A percentile compares a stretch with the other conserved stretches of the same genome.
Conservation (phyloP, 1,140 invertebrate genomes). For the Dreissena rostriformis region DNA sequence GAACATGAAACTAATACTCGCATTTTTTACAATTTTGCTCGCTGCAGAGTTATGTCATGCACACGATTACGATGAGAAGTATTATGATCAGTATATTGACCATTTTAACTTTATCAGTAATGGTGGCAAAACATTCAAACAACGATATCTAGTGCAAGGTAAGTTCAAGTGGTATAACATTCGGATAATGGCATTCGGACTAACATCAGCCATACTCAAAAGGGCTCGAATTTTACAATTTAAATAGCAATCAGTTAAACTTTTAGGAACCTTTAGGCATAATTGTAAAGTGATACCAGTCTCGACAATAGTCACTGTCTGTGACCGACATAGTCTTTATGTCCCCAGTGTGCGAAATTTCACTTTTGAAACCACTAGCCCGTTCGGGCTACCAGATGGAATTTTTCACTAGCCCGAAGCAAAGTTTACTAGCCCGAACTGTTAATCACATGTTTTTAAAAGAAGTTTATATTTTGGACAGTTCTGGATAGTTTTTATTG, state of each 20-base stretch:
- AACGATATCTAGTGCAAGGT: conserved; percentile 73
- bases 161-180: conserved; percentile 13
- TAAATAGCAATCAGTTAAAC: too few species aligned
- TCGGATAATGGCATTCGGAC: not conserved
- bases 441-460: too few species aligned
- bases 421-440: too few species aligned
- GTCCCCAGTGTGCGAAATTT: not conserved
- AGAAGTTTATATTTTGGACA: too few species aligned
- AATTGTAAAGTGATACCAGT: too few species aligned
- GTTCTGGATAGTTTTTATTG: too few species aligned
- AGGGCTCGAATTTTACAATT: not conserved
- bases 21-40: not conserved
- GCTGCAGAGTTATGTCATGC: not conserved
- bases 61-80: conserved; percentile 61
- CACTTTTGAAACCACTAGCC: too few species aligned
- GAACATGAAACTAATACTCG: too few species aligned
- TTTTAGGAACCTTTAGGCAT: too few species aligned
- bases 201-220: not conserved
- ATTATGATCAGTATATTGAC: conserved; percentile 71
- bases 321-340: not conserved
- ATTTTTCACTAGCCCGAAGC: too few species aligned
- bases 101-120: conserved; percentile 73
- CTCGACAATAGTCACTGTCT: not conserved
- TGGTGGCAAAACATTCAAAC: conserved; percentile 69
- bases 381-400: too few species aligned